Percentiles rank a stretch among this genome's conserved stretches.
These are phyloP conservation scores for Stylophora pistillata DNA, from an alignment of 64 coral and sea anemone genomes.

Conservation along the genomic window DNA sequence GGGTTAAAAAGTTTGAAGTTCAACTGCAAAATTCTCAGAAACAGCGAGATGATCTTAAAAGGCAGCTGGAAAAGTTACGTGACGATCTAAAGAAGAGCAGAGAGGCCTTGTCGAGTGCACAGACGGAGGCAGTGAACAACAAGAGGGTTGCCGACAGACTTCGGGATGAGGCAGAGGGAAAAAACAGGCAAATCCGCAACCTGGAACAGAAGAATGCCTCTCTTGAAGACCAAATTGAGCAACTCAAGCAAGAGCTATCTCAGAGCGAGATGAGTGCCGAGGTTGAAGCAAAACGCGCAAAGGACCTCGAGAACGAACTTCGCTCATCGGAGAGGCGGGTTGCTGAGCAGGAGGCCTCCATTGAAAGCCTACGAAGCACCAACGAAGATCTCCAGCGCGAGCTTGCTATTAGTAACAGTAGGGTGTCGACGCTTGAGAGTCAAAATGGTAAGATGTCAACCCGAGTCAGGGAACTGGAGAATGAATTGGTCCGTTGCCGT, in stretches of 20 bases:
- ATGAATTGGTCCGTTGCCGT: constrained; percentile 64
- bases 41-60: constrained; percentile 87
- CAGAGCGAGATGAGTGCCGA: constrained; percentile 86
- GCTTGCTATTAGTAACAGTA: constrained; percentile 60
- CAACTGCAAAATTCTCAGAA: constrained; percentile 84
- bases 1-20: constrained; percentile 84
- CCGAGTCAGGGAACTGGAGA: constrained; percentile 74
- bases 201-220: constrained; percentile 74
- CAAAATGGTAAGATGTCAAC: constrained; percentile 48
- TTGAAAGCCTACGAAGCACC: constrained; percentile 69
- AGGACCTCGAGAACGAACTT: constrained; percentile 79
- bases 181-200: constrained; percentile 78
- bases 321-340: constrained; percentile 67
- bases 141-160: constrained; percentile 88
- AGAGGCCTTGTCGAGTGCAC: constrained; percentile 49
- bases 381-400: constrained; percentile 86
- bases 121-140: constrained; percentile 71
- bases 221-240: constrained; percentile 83
- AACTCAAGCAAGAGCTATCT: constrained; percentile 67
- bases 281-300: constrained; percentile 68
- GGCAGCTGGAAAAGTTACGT: constrained; percentile 72
- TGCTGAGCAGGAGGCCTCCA: constrained; percentile 70
- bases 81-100: constrained; percentile 87
- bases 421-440: constrained; percentile 55
- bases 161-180: constrained; percentile 75